Evolutionary conservation across 64 coral and sea anemone species (phyloP), one percentile per base, ranked within the genome.

Genomic region (Platygyra sinensis): DNA sequence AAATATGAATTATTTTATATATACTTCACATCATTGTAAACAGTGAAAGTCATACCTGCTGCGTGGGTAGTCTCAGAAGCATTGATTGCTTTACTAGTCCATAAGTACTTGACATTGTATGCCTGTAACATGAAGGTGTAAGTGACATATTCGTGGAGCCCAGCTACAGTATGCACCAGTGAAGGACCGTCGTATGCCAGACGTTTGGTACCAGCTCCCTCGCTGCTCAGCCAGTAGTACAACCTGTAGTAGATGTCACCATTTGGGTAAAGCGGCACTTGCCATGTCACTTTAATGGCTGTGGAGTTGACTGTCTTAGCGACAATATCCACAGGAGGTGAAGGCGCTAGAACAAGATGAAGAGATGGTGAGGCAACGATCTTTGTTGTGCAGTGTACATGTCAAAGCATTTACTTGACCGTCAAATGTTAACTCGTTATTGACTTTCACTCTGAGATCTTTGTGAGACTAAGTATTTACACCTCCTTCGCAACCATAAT

Each of bases 281-380:
- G 17, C 90, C 90, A 92, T 5, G 73, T 79, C 18, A 87, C 74
- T 27, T 57, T 79, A 16, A 92, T 64, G 32, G 81, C 73, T 3
- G 90, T 87, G 15, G 90, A 63, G 62, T 87, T 87, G 12, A 92
- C 20, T 51, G 64, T 87, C 20, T 76, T 29, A 30, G 83, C 54
- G 25, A 13, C 13, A 50, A 92, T 11, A 52, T 92, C 72, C 17
- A 73, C 86, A 3, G 90, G 90, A 79, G 83, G 90, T n/a, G 81
- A 86, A 71, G 90, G 90, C 9, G 54, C 90, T 87, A 39, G 7
- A 65, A 82, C 0, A 67, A 67, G n/a, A n/a, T n/a, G n/a, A 24
- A 67, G 20, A 22, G 64, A 36, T 36, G 33, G 33, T 36, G 1
- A 36, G 33, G 33, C 3, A 36, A 36, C 33, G 33, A 36, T 1